Base-by-base conservation (phyloP, 1,140 invertebrate genomes). In the Heterodera carotae region DNA sequence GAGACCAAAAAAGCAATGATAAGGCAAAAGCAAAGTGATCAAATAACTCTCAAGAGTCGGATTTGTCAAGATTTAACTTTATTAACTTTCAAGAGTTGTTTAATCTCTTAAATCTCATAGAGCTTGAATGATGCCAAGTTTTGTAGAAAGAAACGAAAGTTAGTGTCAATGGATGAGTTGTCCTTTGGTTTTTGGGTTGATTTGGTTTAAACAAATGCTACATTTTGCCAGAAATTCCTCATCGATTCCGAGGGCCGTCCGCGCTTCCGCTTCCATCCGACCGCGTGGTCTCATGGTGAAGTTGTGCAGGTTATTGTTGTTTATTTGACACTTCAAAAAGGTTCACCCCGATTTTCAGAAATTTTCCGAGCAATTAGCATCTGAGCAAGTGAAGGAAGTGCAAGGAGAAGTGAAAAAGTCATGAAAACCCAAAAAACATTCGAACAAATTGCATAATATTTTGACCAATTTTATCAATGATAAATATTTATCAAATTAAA, bases 151-250 rank as follows among this genome's bases (percentile, higher is more conserved):
- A 66, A 34, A 10, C 8, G 62, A 22, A 60, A 33, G 18, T 76
- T 27, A 69, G 10, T 73, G 56, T 22, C 27, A 48, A n/a, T n/a
- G n/a, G n/a, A n/a, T n/a, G n/a, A n/a, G n/a, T n/a, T n/a, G n/a
- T n/a, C n/a, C n/a, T n/a, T n/a, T n/a, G n/a, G n/a, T n/a, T n/a
- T n/a, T n/a, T n/a, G n/a, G n/a, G n/a, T n/a, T n/a, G n/a, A n/a
- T n/a, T n/a, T n/a, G n/a, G n/a, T n/a, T n/a, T n/a, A n/a, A n/a
- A n/a, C n/a, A n/a, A n/a, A 29, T 76, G 18, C 22, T 7, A n/a
- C 29, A 29, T 76, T n/a, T 62, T 75, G 33, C 12, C 66, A 77
- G 84, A 89, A 89, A 71, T 90, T 90, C 83, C 84, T 90, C 15
- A 85, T 90, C 27, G 85, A 88, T 72, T 80, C 79, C 39, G 77